Evolutionary conservation across 2,888 invertebrate genomes (phyloP).

Genomic region (Neoscelio sp.): DNA sequence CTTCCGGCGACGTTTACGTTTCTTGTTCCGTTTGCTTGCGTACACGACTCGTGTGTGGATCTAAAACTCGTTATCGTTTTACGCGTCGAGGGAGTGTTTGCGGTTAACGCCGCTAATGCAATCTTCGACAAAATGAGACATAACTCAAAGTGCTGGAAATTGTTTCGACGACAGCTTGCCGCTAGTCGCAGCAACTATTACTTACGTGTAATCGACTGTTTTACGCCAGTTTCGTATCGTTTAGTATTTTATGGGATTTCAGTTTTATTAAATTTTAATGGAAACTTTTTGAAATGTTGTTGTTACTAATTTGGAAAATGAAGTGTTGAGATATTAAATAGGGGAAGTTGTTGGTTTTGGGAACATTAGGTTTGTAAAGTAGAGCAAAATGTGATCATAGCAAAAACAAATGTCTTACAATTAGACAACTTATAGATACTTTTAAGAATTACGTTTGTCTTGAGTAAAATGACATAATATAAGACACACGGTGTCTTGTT

Average conservation of each 20-base stretch:
- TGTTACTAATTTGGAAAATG: too few relatives aligned
- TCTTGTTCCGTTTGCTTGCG: background rate
- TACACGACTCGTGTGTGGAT: background rate
- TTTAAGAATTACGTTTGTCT: too few relatives aligned
- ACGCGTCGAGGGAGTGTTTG: conserved; percentile 28
- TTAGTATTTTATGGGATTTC: conserved; percentile 1
- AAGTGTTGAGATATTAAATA: too few relatives aligned
- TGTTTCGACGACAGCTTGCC: conserved; percentile 24
- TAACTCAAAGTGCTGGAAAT: conserved; percentile 32
- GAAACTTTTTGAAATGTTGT: too few relatives aligned
- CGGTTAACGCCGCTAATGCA: conserved; percentile 24
- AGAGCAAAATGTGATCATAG: too few relatives aligned
- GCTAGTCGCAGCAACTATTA: conserved; percentile 13
- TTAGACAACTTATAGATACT: too few relatives aligned
- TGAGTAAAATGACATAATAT: too few relatives aligned
- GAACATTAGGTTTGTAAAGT: too few relatives aligned
- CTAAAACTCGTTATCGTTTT: conserved; percentile 49
- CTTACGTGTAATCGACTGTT: conserved; percentile 13
- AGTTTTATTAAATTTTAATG: background rate
- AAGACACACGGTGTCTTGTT: too few relatives aligned
- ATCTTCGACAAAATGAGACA: conserved; percentile 48
- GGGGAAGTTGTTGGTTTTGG: too few relatives aligned
- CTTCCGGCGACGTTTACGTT: conserved; percentile 37
- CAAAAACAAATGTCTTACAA: too few relatives aligned
- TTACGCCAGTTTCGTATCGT: conserved; percentile 2